A percentile compares a stretch with the other conserved stretches of the same genome.
These are phyloP conservation scores for Smithornis capensis DNA, from an alignment of 2,113 vertebrate genomes.

Conservation along the genomic window DNA sequence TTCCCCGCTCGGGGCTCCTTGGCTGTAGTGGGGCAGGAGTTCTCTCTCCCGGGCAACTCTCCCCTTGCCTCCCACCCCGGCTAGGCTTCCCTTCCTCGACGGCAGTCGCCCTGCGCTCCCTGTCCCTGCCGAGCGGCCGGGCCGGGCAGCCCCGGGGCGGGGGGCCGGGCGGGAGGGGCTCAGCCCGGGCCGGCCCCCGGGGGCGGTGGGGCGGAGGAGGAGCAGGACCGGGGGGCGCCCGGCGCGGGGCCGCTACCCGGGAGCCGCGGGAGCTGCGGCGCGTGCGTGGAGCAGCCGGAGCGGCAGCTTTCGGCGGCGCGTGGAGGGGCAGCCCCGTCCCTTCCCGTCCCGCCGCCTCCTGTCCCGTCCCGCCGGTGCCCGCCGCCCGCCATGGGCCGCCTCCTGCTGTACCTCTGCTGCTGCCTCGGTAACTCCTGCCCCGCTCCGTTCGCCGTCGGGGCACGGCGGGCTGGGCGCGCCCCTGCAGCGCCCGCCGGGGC, in stretches of 20 bases:
- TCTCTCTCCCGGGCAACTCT: background rate
- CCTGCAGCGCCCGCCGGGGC: background rate
- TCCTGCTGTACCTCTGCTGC: constrained; percentile 51
- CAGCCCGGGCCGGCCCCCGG: background rate
- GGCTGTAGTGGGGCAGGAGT: rapidly evolving
- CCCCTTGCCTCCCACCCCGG: too few species aligned
- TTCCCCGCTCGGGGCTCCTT: background rate
- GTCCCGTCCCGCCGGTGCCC: background rate
- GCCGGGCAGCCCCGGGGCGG: background rate
- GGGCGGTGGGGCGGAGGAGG: background rate
- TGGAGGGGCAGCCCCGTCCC: background rate
- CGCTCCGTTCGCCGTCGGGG: background rate
- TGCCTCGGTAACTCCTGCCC: constrained; percentile 66
- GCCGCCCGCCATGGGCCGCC: constrained; percentile 42
- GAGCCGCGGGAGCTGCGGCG: constrained; percentile 15
- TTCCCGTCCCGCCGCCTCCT: rapidly evolving
- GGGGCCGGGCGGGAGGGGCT: background rate
- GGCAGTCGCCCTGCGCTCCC: background rate
- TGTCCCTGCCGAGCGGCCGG: background rate
- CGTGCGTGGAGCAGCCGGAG: constrained; percentile 65
- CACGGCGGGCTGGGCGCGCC: background rate
- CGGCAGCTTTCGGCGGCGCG: background rate
- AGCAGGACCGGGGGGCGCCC: background rate
- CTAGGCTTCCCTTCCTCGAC: background rate
- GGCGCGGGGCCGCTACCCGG: background rate